phyloP scores from a whole-genome alignment of 1,140 invertebrate species.

The Phocides pigmalion region DNA sequence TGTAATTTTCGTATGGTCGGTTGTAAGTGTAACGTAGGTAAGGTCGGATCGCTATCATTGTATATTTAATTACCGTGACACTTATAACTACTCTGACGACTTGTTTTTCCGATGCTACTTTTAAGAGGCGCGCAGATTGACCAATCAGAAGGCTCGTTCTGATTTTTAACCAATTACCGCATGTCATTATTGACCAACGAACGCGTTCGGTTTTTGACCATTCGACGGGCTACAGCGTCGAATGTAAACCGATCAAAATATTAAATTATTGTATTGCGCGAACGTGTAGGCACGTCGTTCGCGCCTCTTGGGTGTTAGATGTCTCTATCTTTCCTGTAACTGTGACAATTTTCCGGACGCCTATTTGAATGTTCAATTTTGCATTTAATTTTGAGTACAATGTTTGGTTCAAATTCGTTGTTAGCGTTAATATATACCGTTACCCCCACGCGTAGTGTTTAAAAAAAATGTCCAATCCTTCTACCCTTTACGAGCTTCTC shows the following conservation, averaged over 20 bases:
- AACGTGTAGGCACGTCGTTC: not conserved
- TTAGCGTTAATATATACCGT: slow-evolving; percentile 55
- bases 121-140: slow-evolving; percentile 7
- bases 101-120: slow-evolving; percentile 8
- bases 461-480: slow-evolving; percentile 64
- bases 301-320: slow-evolving; percentile 10
- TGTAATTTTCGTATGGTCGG: slow-evolving; percentile 71
- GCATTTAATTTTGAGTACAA: slow-evolving; percentile 61
- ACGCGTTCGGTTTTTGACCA: no score
- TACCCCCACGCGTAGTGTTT: slow-evolving; percentile 43
- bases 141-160: slow-evolving; percentile 1
- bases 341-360: not conserved
- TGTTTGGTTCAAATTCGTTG: slow-evolving; percentile 46
- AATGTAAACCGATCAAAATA: not conserved
- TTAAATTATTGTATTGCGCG: not conserved
- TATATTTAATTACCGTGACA: slow-evolving; percentile 39
- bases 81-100: not conserved
- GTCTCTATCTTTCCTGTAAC: slow-evolving; percentile 15
- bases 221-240: no score
- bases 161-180: no score
- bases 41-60: slow-evolving; percentile 67
- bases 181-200: no score
- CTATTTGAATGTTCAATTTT: slow-evolving; percentile 8
- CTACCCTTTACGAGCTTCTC: slow-evolving; percentile 76
- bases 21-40: slow-evolving; percentile 62